Evolutionary conservation across 2,113 vertebrate species (phyloP).

Genomic region (Cisticola juncidis): DNA sequence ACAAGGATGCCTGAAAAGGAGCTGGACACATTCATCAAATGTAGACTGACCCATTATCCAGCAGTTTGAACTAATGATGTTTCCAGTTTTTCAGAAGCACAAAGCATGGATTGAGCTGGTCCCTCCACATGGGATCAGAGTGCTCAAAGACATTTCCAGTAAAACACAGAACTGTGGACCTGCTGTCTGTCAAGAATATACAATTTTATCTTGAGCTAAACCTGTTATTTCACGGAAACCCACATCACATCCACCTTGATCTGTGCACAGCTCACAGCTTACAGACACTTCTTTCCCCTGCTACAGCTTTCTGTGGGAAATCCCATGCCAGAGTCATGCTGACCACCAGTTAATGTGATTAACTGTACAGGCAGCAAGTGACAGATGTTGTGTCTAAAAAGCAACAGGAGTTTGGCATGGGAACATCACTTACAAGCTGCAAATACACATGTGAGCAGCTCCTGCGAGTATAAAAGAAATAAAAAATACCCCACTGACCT

Average conservation of each 20-base stretch:
- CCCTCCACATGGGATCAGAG: neutral
- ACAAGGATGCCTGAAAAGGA: neutral
- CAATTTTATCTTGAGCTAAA: neutral
- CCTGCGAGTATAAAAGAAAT: neutral
- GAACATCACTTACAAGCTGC: neutral
- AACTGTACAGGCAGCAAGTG: neutral
- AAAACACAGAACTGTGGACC: neutral
- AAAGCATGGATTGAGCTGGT: neutral
- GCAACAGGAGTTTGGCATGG: neutral
- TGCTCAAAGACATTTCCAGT: neutral
- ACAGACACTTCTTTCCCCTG: neutral
- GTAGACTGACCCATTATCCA: neutral
- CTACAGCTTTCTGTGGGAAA: neutral
- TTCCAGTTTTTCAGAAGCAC: neutral
- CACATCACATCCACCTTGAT: neutral
- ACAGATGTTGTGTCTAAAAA: slow-evolving; percentile 13
- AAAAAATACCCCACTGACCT: neutral
- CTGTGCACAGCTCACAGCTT: neutral
- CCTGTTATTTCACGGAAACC: neutral
- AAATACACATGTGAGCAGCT: neutral
- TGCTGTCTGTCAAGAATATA: neutral
- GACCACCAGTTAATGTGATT: neutral
- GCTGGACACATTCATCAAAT: neutral
- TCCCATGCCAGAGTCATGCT: neutral
- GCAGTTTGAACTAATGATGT: neutral